Base-by-base conservation (phyloP, 1,140 invertebrate species). In the Dinothrombium tinctorium region DNA sequence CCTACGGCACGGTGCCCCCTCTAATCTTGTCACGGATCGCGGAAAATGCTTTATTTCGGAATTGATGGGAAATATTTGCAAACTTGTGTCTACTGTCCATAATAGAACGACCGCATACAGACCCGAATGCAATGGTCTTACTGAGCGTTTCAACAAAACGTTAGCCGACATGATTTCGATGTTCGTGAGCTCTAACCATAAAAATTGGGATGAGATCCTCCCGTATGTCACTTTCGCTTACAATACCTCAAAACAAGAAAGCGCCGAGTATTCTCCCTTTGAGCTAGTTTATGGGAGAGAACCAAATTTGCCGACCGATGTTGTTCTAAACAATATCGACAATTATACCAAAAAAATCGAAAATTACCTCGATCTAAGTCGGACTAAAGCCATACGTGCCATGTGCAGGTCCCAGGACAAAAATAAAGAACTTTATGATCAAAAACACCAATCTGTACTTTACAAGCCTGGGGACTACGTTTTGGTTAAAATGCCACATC, bases 171-270 rank as follows among this genome's bases (percentile, higher is more conserved):
- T n/a, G n/a, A n/a, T n/a, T n/a, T n/a, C n/a, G n/a, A n/a, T n/a
- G n/a, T n/a, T 57, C 44, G 44, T 56, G 6, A n/a, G n/a, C n/a
- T n/a, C n/a, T n/a, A n/a, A n/a, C n/a, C n/a, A n/a, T n/a, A 47
- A 29, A 11, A 53, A 64, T 43, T 67, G 63, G 63, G 60, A 64
- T 33, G 39, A 54, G 38, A 58, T 52, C 7, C 41, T 63, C 1
- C 51, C 50, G 1, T 55, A 54, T 14, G 60, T 59, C 1, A 55
- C 54, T 9, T 62, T 61, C 45, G 54, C 53, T 7, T 60, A 62
- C 39, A 65, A 66, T 31, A 59, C 57, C 0, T 49, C 56, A n/a
- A 22, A 51, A 2, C 62, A 66, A 40, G 45, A 45, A 36, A 48
- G 53, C 0, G 64, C 57, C 0, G 48, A 51, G 11, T 59, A 49